Conservation (phyloP, 2,888 invertebrate species). For the Meteorus colon region DNA sequence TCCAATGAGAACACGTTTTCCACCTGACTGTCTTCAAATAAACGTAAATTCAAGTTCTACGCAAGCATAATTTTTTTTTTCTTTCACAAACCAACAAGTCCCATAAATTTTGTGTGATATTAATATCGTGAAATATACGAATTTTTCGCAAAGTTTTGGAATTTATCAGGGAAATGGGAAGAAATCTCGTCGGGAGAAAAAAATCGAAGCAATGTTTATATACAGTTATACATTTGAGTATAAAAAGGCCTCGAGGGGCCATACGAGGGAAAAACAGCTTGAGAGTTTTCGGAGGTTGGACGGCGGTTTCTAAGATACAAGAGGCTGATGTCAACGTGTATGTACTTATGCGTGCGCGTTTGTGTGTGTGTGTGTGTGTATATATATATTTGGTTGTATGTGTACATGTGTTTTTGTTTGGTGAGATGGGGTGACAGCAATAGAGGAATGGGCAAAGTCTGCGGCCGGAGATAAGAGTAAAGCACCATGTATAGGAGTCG, state of each 20-base stretch:
- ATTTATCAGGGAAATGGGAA: not conserved
- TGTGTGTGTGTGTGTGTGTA: not conserved
- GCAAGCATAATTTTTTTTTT: constrained; percentile 27
- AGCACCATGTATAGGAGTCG: constrained; percentile 37
- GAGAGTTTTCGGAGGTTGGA: constrained; percentile 55
- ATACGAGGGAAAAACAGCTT: constrained; percentile 41
- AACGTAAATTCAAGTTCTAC: constrained; percentile 3
- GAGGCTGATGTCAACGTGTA: constrained; percentile 55
- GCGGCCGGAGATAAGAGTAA: constrained; percentile 69
- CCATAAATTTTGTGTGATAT: constrained; percentile 38
- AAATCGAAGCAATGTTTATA: constrained; percentile 19
- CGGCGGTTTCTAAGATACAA: constrained; percentile 63
- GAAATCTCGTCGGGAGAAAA: constrained; percentile 29
- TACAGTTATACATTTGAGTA: constrained; percentile 10
- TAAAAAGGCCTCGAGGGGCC: constrained; percentile 28
- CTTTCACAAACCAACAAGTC: not conserved
- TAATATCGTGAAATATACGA: constrained; percentile 34
- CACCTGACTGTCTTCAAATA: constrained; percentile 9
- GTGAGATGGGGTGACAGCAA: constrained; percentile 56
- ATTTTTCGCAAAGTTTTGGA: constrained; percentile 37
- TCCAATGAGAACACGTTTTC: constrained; percentile 13
- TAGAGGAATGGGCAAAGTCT: constrained; percentile 63
- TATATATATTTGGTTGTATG: not conserved
- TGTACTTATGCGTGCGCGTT: not conserved
- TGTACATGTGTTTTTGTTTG: constrained; percentile 58